Percentiles rank a stretch among this genome's conserved stretches.
Evolutionary conservation across 1,140 invertebrate genomes (phyloP).

Genomic region (Theocolax elegans): DNA sequence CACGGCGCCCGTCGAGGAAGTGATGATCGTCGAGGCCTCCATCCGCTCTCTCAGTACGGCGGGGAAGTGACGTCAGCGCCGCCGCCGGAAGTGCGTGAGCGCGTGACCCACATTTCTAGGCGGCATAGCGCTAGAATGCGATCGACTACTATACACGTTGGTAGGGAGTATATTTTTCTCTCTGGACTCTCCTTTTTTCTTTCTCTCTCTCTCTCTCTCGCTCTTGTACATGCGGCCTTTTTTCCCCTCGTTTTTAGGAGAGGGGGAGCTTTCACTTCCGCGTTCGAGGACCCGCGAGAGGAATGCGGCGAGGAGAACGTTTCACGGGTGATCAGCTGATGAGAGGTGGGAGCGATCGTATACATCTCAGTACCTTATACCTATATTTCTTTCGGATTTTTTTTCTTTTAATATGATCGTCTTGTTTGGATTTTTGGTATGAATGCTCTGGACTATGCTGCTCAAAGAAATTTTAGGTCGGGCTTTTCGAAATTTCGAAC

Average conservation of each 20-base stretch:
- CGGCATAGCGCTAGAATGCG: too few species aligned
- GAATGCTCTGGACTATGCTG: too few species aligned
- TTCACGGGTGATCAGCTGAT: not conserved
- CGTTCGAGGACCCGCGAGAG: conserved; percentile 1
- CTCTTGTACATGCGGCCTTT: not conserved
- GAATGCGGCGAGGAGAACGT: conserved; percentile 14
- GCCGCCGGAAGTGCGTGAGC: conserved; percentile 17
- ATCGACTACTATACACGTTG: too few species aligned
- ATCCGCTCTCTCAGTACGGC: not conserved
- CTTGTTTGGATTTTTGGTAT: too few species aligned
- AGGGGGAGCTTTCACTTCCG: conserved; percentile 30
- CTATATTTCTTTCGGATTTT: not conserved
- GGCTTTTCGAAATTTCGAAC: too few species aligned
- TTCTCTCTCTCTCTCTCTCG: not conserved
- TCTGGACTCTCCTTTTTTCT: not conserved
- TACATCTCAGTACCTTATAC: too few species aligned
- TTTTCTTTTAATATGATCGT: too few species aligned
- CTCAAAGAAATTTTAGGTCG: too few species aligned
- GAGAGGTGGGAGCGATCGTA: not conserved
- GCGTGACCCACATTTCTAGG: conserved; percentile 22
- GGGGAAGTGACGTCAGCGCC: conserved; percentile 22
- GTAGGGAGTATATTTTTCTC: too few species aligned
- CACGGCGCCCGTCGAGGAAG: conserved; percentile 24
- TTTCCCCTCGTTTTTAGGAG: not conserved
- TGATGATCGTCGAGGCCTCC: conserved; percentile 5